Base-by-base conservation (phyloP, 2,888 invertebrate species). In the Congeria kusceri region DNA sequence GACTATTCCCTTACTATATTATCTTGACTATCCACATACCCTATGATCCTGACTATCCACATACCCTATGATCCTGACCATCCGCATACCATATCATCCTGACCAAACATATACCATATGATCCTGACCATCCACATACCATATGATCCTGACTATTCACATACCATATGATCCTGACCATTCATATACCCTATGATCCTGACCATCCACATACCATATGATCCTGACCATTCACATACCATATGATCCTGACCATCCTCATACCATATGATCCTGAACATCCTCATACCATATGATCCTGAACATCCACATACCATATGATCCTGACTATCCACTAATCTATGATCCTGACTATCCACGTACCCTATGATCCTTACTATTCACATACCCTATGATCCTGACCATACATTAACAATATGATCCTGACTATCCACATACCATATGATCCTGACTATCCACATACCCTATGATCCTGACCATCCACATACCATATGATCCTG, bases 401-500 rank as follows among this genome's bases (percentile, higher is more conserved):
- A 99, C 98, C n/a, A n/a, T n/a, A n/a, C n/a, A n/a, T n/a, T n/a
- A n/a, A n/a, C n/a, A n/a, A n/a, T n/a, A n/a, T n/a, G n/a, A n/a
- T n/a, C n/a, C n/a, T n/a, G n/a, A n/a, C n/a, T n/a, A n/a, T n/a
- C 13, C 3, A 39, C 39, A 39, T 85, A 94, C 94, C 99, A 98
- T 1, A 98, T 94, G 80, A 99, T 96, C 89, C 97, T 95, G 15
- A 99, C 98, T n/a, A n/a, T n/a, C 13, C 3, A 39, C 39, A 39
- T 85, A 94, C 94, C 99, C 98, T 1, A 98, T 94, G 80, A 99
- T 96, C 89, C 97, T 95, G 15, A 99, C 98, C n/a, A n/a, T n/a
- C 13, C 3, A 39, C 39, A 39, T 85, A 94, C 94, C 99, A 98
- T 1, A 98, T 94, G 80, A 99, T 96, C 89, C 97, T 95, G 15